phyloP scores from a whole-genome alignment of 2,888 invertebrate genomes.

The Polylopha cassiicola region DNA sequence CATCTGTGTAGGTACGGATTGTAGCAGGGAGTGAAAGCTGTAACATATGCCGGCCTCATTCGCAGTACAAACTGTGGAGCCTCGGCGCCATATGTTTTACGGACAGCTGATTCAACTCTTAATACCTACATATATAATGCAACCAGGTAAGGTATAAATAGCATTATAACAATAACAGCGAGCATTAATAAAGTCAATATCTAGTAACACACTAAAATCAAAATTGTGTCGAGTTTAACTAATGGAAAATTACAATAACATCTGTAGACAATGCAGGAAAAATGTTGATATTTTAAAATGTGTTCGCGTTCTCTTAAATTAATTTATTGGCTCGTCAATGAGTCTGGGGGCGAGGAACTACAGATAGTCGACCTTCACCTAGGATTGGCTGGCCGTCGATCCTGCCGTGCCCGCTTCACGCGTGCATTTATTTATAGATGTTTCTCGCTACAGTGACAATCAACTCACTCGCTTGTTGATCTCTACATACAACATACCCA shows the following conservation, averaged over 20 bases:
- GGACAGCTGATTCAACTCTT: slow-evolving; percentile 62
- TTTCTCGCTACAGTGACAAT: slow-evolving; percentile 46
- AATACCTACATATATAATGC: slow-evolving; percentile 25
- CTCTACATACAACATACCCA: slow-evolving; percentile 22
- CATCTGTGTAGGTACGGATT: slow-evolving; percentile 53
- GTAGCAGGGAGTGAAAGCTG: slow-evolving; percentile 73
- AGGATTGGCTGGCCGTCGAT: slow-evolving; percentile 65
- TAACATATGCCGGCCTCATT: slow-evolving; percentile 72
- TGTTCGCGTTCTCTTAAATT: slow-evolving; percentile 9
- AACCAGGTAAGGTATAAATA: slow-evolving; percentile 21
- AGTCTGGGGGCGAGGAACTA: slow-evolving; percentile 57
- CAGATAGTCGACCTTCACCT: slow-evolving; percentile 67
- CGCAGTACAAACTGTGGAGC: slow-evolving; percentile 64
- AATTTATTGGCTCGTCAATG: slow-evolving; percentile 36
- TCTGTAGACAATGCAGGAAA: too few relatives aligned
- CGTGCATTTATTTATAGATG: slow-evolving; percentile 62
- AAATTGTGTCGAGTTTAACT: too few relatives aligned
- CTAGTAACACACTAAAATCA: slow-evolving; percentile 2
- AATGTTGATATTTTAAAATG: slow-evolving; percentile 1
- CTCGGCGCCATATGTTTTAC: slow-evolving; percentile 67
- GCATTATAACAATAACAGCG: slow-evolving; percentile 15
- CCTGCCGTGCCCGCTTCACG: slow-evolving; percentile 59
- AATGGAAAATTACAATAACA: too few relatives aligned
- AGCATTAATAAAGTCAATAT: slow-evolving; percentile 1
- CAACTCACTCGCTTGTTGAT: slow-evolving; percentile 27